Percentiles rank a stretch among this genome's conserved stretches.
These are phyloP conservation scores for Cylindroiulus punctatus DNA, from an alignment of 2,888 invertebrate species.

Conservation along the genomic window DNA sequence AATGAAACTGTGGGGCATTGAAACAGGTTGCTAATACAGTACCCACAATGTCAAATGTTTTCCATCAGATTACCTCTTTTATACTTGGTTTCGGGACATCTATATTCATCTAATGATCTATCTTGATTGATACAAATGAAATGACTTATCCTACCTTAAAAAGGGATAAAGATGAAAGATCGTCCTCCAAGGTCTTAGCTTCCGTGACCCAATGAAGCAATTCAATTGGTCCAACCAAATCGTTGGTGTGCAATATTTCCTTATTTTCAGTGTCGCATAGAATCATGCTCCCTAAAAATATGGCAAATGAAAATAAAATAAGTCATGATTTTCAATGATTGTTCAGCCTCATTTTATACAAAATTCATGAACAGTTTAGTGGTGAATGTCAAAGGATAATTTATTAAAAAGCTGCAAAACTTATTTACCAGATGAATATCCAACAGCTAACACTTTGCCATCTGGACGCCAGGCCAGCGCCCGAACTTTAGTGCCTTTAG, in stretches of 20 bases:
- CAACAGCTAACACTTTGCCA: conserved; percentile 84
- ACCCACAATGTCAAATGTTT: too few relatives aligned
- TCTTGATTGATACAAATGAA: background rate
- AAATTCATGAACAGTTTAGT: too few relatives aligned
- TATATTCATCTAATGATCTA: too few relatives aligned
- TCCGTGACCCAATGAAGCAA: conserved; percentile 79
- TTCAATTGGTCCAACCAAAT: conserved; percentile 74
- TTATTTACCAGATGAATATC: conserved; percentile 64
- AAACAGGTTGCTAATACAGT: too few relatives aligned
- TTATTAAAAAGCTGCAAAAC: background rate
- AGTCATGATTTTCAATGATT: too few relatives aligned
- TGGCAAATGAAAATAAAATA: background rate
- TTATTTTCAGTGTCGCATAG: conserved; percentile 88
- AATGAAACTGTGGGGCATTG: too few relatives aligned
- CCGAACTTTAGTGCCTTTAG: conserved; percentile 78
- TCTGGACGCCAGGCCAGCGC: conserved; percentile 94
- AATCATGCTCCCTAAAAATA: conserved; percentile 73
- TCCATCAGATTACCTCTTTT: too few relatives aligned
- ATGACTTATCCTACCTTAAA: conserved; percentile 46
- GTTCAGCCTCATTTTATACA: too few relatives aligned
- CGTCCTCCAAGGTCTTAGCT: conserved; percentile 59
- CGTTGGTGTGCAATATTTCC: conserved; percentile 76
- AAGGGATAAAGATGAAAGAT: background rate
- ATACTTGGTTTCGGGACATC: too few relatives aligned
- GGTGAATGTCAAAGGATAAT: background rate